Base-by-base conservation (phyloP, 2,888 invertebrate species). In the Amiota mariae region DNA sequence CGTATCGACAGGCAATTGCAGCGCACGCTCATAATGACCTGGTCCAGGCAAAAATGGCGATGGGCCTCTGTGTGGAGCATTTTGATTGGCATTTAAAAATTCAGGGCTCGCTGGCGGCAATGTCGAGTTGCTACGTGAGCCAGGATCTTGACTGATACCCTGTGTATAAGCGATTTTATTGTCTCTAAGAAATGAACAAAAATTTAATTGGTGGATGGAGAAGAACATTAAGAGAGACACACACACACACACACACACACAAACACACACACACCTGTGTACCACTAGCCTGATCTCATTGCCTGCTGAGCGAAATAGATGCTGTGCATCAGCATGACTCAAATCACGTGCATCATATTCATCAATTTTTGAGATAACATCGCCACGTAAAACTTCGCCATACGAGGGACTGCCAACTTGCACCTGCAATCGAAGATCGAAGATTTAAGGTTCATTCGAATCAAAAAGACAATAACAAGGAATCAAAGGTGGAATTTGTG, bases 271-370 rank as follows among this genome's bases (percentile, higher is more conserved):
- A 87, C 90, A 95, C 96, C 96, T 95, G 91, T 96, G 95, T 76
- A 97, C 93, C 79, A 95, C 95, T 80, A 97, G 91, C 89, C 93
- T 93, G 87, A 97, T 94, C 85, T 94, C 93, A 87, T 94, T 95
- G 76, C 94, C 94, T 78, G 96, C 94, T 88, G 94, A 95, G 90
- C 93, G 94, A 90, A 97, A 96, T 78, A 97, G 92, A 88, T 94
- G 95, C 91, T 97, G 96, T 72, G 97, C 98, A 91, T 97, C 96
- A 89, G 96, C 95, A 88, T 98, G 98, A 85, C 96, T 93, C 86
- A 98, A 92, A 88, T 96, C 95, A 76, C 95, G 92, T 66, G 95
- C 94, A 91, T 97, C 97, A 90, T 96, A 96, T 88, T 96, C 96
- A 88, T 95, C 95, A 84, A 98, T 95, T 91, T 96, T 96, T 81